Base-by-base conservation (phyloP, 2,113 vertebrate species). In the Daphoenositta chrysoptera region DNA sequence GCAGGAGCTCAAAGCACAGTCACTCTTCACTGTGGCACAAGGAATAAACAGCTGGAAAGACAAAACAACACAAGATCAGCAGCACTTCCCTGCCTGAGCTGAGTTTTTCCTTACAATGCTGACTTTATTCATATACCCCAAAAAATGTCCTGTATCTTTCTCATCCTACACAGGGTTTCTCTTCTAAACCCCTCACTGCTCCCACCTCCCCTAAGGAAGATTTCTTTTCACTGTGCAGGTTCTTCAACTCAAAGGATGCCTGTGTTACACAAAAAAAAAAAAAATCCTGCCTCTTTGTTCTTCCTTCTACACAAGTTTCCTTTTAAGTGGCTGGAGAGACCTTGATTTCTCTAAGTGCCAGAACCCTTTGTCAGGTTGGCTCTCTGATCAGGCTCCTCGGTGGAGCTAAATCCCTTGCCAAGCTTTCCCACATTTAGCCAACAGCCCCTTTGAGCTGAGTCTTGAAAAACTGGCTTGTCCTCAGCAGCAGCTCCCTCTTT, bases 391-490 rank as follows among this genome's bases (percentile, higher is more conserved):
- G 69, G 80, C 83, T 95, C 77, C 94, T 96, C 33, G 0, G 44
- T 92, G 72, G 89, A 94, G 91, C 87, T 89, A 31, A 94, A 95
- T 75, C 84, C 77, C 83, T 95, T 94, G 94, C 96, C 95, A 97
- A 92, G 80, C 56, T 95, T 95, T 83, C 93, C 95, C 80, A 95
- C 93, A 89, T 96, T 83, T 83, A 94, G 61, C 93, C 91, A 95
- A 70, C 80, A 87, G 61, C 51, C 83, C 53, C 91, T 95, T 97
- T 94, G 89, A 96, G 95, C 3, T 27, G 73, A 89, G 93, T 87
- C 93, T 89, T 95, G 94, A 96, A 96, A 97, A 97, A 95, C 95
- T 95, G 94, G 93, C 93, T 95, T 87, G 80, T 89, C 89, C 93
- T 94, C 93, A 84, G 89, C 87, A 89, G 94, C 61, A 95, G 77